A percentile compares a stretch with the other conserved stretches of the same genome.
phyloP scores from a whole-genome alignment of 2,113 vertebrate species.

The Sander lucioperca region DNA sequence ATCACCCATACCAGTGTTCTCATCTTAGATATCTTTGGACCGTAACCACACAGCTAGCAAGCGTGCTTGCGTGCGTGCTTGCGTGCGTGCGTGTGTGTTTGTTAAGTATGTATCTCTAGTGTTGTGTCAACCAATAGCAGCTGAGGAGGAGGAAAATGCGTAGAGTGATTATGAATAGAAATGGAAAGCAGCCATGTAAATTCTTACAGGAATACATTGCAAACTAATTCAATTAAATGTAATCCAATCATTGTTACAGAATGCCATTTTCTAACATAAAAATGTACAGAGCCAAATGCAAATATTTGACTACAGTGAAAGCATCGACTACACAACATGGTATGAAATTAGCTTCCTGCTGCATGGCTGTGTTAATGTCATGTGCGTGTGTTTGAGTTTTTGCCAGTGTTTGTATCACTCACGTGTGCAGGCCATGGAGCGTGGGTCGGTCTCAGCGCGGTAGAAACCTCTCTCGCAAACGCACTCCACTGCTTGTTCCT shows the following conservation, averaged over 20 bases:
- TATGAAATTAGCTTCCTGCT: constrained; percentile 13
- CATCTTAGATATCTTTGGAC: constrained; percentile 32
- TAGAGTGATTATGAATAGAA: neutral
- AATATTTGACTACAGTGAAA: constrained; percentile 12
- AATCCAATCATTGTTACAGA: constrained; percentile 20
- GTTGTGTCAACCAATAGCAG: constrained; percentile 25
- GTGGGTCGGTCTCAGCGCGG: constrained; percentile 84
- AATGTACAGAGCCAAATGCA: constrained; percentile 5
- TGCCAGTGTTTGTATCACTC: constrained; percentile 62
- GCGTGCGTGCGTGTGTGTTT: neutral
- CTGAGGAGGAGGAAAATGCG: constrained; percentile 11
- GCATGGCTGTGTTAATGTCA: neutral
- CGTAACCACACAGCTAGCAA: constrained; percentile 13
- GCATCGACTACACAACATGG: constrained; percentile 10
- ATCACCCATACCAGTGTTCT: constrained; percentile 43
- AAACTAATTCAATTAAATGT: constrained; percentile 30
- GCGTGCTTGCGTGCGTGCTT: neutral
- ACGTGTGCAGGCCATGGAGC: constrained; percentile 88
- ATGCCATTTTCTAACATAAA: neutral
- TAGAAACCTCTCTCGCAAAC: constrained; percentile 85
- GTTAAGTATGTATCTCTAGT: constrained; percentile 6
- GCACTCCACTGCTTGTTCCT: constrained; percentile 83
- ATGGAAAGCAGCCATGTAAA: constrained; percentile 13
- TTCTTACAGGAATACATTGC: constrained; percentile 17
- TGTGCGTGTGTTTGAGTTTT: constrained; percentile 10